Conservation (phyloP, 1,140 invertebrate species). For the Aradophagus sp. region DNA sequence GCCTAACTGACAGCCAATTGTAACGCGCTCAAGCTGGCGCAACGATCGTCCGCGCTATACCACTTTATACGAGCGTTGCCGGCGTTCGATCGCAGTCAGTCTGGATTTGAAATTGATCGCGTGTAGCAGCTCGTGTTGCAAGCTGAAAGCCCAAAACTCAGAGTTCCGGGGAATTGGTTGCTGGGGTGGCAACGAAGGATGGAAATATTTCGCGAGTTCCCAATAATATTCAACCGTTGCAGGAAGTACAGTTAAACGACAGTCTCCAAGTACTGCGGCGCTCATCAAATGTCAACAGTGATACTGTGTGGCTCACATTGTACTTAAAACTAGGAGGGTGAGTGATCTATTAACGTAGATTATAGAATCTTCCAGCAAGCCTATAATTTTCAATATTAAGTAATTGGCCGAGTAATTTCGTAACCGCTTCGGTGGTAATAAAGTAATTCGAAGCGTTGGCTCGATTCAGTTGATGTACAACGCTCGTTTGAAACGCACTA, state of each 20-base stretch:
- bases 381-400: slow-evolving; percentile 25
- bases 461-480: too few relatives aligned
- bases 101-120: slow-evolving; percentile 22
- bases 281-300: slow-evolving; percentile 27
- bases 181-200: slow-evolving; percentile 21
- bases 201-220: slow-evolving; percentile 42
- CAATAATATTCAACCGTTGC: slow-evolving; percentile 42
- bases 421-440: background rate
- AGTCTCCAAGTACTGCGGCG: background rate
- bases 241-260: slow-evolving; percentile 37
- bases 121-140: slow-evolving; percentile 6
- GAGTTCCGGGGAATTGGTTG: background rate
- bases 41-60: slow-evolving; percentile 16
- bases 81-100: slow-evolving; percentile 14
- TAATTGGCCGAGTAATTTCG: slow-evolving; percentile 9
- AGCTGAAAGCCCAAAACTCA: background rate
- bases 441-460: too few relatives aligned
- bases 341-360: slow-evolving; percentile 31
- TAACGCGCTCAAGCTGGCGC: slow-evolving; percentile 14
- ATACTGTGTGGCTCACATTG: slow-evolving; percentile 7
- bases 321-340: slow-evolving; percentile 20
- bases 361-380: slow-evolving; percentile 24
- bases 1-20: slow-evolving; percentile 6
- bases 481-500: too few relatives aligned
- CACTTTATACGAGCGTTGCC: slow-evolving; percentile 18